Evolutionary conservation across 2,797 vertebrate species (phyloP).

Genomic region (Clarias laeviceps): DNA sequence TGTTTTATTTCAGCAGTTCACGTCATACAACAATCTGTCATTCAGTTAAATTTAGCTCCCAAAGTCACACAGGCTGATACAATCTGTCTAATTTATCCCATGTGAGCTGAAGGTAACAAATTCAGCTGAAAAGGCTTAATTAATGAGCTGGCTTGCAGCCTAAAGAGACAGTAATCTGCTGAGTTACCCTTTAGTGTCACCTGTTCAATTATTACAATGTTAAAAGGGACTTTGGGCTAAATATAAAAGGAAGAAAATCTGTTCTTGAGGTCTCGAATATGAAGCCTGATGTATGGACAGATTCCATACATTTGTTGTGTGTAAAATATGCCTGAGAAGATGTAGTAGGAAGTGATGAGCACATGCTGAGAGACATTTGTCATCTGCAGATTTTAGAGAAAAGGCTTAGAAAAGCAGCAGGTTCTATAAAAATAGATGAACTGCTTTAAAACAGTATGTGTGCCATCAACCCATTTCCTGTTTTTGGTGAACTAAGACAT

Average conservation of each 20-base stretch:
- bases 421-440: slow-evolving; percentile 17
- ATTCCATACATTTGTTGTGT: neutral
- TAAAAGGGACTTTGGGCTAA: slow-evolving; percentile 10
- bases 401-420: neutral
- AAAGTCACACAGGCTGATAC: neutral
- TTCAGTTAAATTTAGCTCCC: slow-evolving; percentile 15
- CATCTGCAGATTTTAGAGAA: slow-evolving; percentile 12
- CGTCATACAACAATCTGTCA: slow-evolving; percentile 21
- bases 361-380: slow-evolving; percentile 39
- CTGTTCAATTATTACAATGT: slow-evolving; percentile 22
- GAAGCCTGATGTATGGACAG: neutral
- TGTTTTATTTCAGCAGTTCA: slow-evolving; percentile 13
- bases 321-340: neutral
- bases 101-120: slow-evolving; percentile 33
- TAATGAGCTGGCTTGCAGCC: slow-evolving; percentile 27
- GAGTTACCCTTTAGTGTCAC: slow-evolving; percentile 18
- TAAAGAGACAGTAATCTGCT: slow-evolving; percentile 14
- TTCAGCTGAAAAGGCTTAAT: slow-evolving; percentile 18
- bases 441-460: slow-evolving; percentile 20
- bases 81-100: slow-evolving; percentile 42
- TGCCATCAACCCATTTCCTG: slow-evolving; percentile 33
- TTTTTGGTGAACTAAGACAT: slow-evolving; percentile 22
- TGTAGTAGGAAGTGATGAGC: slow-evolving; percentile 21
- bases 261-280: slow-evolving; percentile 5
- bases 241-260: neutral